phyloP scores from a whole-genome alignment of 2,797 vertebrate genomes.

The Podargus strigoides region DNA sequence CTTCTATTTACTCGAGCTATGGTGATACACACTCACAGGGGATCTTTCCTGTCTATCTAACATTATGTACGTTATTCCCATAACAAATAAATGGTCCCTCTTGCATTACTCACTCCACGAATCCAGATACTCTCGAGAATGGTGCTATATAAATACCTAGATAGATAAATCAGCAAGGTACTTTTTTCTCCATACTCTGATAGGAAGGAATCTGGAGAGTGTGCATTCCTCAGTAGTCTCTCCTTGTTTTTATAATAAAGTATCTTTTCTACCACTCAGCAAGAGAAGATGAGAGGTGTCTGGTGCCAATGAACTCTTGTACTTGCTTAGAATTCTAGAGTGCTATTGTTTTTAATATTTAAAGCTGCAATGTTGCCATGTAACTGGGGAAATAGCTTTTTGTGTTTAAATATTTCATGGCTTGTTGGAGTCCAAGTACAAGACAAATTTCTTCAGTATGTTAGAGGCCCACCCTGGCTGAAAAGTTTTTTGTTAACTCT shows the following conservation, averaged over 20 bases:
- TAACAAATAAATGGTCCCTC: constrained; percentile 5
- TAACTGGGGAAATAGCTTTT: constrained; percentile 43
- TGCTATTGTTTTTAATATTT: constrained; percentile 61
- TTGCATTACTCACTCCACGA: not conserved
- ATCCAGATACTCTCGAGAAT: not conserved
- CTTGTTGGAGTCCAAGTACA: constrained; percentile 24
- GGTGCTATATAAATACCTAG: constrained; percentile 28
- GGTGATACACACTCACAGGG: not conserved
- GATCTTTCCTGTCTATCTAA: not conserved
- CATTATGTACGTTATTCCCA: constrained; percentile 22
- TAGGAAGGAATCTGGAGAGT: not conserved
- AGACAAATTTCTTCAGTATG: constrained; percentile 14
- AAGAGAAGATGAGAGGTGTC: not conserved
- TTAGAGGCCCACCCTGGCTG: not conserved
- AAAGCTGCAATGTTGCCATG: constrained; percentile 39
- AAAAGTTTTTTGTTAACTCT: constrained; percentile 28
- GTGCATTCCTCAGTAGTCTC: not conserved
- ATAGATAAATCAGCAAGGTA: constrained; percentile 24
- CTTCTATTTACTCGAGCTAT: not conserved
- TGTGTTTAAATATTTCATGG: constrained; percentile 65
- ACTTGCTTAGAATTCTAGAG: constrained; percentile 32
- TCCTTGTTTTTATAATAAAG: constrained; percentile 16
- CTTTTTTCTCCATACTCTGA: not conserved
- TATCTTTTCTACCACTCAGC: constrained; percentile 4
- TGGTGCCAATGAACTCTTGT: constrained; percentile 37